These are phyloP conservation scores for Scelioninae gen. 2 DNA, from an alignment of 2,888 invertebrate species.

Conservation along the genomic window DNA sequence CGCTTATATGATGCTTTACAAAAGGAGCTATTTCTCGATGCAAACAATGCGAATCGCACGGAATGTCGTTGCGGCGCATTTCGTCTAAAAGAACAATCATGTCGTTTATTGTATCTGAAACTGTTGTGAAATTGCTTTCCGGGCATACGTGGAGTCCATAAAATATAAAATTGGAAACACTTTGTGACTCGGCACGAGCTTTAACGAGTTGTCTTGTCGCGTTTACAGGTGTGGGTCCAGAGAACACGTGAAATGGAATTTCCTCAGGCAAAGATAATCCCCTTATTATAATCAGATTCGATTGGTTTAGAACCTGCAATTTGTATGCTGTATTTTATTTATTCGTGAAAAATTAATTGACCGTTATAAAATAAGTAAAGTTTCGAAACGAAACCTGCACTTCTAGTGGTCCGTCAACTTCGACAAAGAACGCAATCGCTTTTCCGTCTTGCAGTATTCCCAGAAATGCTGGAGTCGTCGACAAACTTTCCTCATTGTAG, in stretches of 20 bases:
- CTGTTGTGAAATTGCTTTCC: conserved; percentile 22
- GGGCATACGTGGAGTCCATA: conserved; percentile 64
- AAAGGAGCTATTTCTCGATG: conserved; percentile 42
- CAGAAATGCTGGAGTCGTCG: too few relatives aligned
- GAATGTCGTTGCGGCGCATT: conserved; percentile 22
- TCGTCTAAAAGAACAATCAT: conserved; percentile 21
- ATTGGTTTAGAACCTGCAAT: conserved; percentile 61
- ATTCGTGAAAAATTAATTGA: background rate
- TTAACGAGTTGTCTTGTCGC: conserved; percentile 56
- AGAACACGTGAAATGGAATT: conserved; percentile 60
- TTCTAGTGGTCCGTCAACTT: conserved; percentile 59
- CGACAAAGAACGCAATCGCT: conserved; percentile 57
- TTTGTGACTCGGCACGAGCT: conserved; percentile 15
- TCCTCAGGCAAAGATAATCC: conserved; percentile 61
- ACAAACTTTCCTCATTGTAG: too few relatives aligned
- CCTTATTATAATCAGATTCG: conserved; percentile 63
- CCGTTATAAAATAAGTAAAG: too few relatives aligned
- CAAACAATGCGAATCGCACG: conserved; percentile 64
- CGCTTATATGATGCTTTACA: conserved; percentile 5
- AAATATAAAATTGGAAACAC: conserved; percentile 19
- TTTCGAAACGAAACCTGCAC: conserved; percentile 21
- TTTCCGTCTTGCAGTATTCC: conserved; percentile 33
- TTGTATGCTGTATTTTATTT: background rate
- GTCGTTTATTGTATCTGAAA: conserved; percentile 29
- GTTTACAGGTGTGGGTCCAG: conserved; percentile 58